Percentiles rank a stretch among this genome's conserved stretches.
Conservation (phyloP, 2,888 invertebrate genomes). For the Nomada fabriciana region DNA sequence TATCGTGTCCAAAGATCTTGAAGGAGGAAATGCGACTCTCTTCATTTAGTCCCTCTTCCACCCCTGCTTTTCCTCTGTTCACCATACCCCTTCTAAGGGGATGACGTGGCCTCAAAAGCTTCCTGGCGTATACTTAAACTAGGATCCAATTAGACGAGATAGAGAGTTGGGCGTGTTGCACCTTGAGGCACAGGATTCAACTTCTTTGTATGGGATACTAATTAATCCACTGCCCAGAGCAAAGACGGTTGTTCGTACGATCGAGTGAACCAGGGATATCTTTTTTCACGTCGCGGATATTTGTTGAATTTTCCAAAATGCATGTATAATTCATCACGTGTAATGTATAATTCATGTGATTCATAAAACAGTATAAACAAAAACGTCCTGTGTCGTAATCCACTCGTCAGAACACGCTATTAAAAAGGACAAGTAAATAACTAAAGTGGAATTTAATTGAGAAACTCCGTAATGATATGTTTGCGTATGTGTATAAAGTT, state of each 20-base stretch:
- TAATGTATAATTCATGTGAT: neutral
- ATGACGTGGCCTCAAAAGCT: slow-evolving; percentile 51
- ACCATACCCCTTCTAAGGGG: slow-evolving; percentile 17
- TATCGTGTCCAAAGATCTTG: slow-evolving; percentile 48
- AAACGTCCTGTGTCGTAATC: too few species aligned
- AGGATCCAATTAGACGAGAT: slow-evolving; percentile 53
- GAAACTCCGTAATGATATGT: too few species aligned
- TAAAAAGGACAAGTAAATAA: too few species aligned
- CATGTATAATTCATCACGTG: neutral
- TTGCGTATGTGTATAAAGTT: too few species aligned
- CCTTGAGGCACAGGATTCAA: slow-evolving; percentile 4
- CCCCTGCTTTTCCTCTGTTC: slow-evolving; percentile 11
- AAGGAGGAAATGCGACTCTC: slow-evolving; percentile 52
- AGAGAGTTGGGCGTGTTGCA: slow-evolving; percentile 16
- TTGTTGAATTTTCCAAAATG: too few species aligned
- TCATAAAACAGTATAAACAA: neutral
- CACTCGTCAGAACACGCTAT: too few species aligned
- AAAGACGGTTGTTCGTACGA: neutral
- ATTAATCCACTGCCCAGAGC: slow-evolving; percentile 23
- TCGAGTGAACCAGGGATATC: neutral
- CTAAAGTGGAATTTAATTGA: too few species aligned
- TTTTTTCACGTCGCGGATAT: neutral
- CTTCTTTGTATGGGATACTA: slow-evolving; percentile 36
- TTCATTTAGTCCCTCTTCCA: slow-evolving; percentile 36
- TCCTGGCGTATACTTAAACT: slow-evolving; percentile 50